Base-by-base conservation (phyloP, 2,888 invertebrate species). In the Diachrysia chrysitis region DNA sequence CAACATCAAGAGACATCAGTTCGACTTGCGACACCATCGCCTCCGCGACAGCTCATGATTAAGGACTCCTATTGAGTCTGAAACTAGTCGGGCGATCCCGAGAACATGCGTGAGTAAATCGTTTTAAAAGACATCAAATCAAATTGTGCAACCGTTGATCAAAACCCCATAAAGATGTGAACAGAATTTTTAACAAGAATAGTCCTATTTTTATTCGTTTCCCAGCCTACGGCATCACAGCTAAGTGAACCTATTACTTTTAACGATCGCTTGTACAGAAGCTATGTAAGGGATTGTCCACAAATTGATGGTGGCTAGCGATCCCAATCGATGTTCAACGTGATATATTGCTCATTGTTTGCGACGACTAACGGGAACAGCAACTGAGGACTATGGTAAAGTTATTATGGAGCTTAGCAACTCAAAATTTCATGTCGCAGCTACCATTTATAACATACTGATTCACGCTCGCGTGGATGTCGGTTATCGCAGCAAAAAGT, bases 311-410 rank as follows among this genome's bases (percentile, higher is more conserved):
- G 55, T 57, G 58, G 46, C 53, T 46, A 54, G 56, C 70, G 79
- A 78, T 78, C 57, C 56, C 68, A 70, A 76, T 78, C 79, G 66
- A 66, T 69, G 29, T 53, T 53, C 48, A 59, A 61, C 64, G 54
- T 71, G 66, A 78, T 71, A 68, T 62, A 76, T 79, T 56, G 76
- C 55, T 58, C 65, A 71, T 78, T 77, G 77, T 74, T 65, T 56
- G 66, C 66, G 68, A 74, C 74, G 61, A 63, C 58, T 79, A 79
- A 77, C 74, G 71, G 79, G 64, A 65, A 46, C n/a, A 35, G 29
- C 35, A 62, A 53, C 73, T 58, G 63, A 71, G 66, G 53, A 56
- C 25, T 66, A 71, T 66, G 51, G 58, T 65, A 32, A 51, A 62
- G 56, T 63, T 63, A 48, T 53, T 19, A 19, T 9, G 32, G 32